phyloP scores from a whole-genome alignment of 2,113 vertebrate species.

The Balaeniceps rex region DNA sequence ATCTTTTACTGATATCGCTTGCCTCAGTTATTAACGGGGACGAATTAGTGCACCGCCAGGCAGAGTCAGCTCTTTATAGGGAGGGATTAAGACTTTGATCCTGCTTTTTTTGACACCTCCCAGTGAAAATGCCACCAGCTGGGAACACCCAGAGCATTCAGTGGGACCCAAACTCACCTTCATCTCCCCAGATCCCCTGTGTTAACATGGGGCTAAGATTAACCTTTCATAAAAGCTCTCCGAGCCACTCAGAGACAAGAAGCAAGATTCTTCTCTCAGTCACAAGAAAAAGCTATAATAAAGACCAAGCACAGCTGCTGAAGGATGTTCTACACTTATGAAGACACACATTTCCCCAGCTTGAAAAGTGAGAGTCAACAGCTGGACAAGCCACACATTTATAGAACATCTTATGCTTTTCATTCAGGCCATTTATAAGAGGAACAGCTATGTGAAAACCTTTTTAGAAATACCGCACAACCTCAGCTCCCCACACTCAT shows the following conservation, averaged over 20 bases:
- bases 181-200: neutral
- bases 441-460: neutral
- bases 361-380: neutral
- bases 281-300: neutral
- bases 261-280: neutral
- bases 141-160: neutral
- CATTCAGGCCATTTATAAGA: neutral
- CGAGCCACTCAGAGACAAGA: neutral
- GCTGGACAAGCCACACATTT: neutral
- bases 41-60: neutral
- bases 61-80: neutral
- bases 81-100: neutral
- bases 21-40: neutral
- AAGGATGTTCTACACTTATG: neutral
- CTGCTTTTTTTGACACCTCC: neutral
- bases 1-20: slow-evolving; percentile 37
- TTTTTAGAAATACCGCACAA: neutral
- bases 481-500: neutral
- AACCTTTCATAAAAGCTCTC: neutral
- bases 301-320: neutral
- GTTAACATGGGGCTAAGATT: neutral
- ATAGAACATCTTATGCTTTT: neutral
- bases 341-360: neutral
- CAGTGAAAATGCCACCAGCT: neutral
- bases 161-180: neutral